Evolutionary conservation across 2,797 vertebrate genomes (phyloP), one percentile per base, ranked within the genome.

Genomic region (Telmatherina bonti): DNA sequence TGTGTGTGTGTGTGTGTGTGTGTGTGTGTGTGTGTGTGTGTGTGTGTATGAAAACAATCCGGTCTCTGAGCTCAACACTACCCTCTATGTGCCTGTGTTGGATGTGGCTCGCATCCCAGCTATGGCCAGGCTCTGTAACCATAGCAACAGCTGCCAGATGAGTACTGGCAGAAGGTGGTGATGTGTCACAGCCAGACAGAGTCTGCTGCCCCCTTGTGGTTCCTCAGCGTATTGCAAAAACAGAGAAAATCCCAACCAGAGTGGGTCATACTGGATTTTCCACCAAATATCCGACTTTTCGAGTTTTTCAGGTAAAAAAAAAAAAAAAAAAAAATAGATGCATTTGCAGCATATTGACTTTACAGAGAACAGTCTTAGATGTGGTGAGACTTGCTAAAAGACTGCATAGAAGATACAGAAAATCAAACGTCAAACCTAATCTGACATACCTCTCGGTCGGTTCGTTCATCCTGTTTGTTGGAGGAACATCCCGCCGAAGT

Each of bases 131-230:
- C 85, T 81, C 79, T 81, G 89, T 95, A 89, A 71, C 93, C 90
- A 95, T 93, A 82, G 92, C 88, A 95, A 95, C 94, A 81, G 80
- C 89, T 83, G 85, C 86, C 71, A 85, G 84, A 89, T 82, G 85
- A 89, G 79, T 55, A 62, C 55, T 67, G 70, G 72, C 71, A 72
- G 74, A 68, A 64, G 74, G 74, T 53, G 54, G 62, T 33, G 67
- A 57, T 61, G 62, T 57, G 47, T 83, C 35, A 58, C 62, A 79
- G 75, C 51, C 43, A 62, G 64, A 29, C 78, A 69, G 78, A 52
- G 72, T 90, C 72, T 93, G 90, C 89, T 85, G 91, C 93, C 91
- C 90, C 91, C 92, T 35, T 66, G 86, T 93, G 94, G 90, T 73
- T n/a, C 0, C 55, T 53, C 12, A 26, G 1, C 1, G 63, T 24